Evolutionary conservation across 2,113 vertebrate genomes (phyloP), one percentile per base, ranked within the genome.

Genomic region (Pterophyllum scalare): DNA sequence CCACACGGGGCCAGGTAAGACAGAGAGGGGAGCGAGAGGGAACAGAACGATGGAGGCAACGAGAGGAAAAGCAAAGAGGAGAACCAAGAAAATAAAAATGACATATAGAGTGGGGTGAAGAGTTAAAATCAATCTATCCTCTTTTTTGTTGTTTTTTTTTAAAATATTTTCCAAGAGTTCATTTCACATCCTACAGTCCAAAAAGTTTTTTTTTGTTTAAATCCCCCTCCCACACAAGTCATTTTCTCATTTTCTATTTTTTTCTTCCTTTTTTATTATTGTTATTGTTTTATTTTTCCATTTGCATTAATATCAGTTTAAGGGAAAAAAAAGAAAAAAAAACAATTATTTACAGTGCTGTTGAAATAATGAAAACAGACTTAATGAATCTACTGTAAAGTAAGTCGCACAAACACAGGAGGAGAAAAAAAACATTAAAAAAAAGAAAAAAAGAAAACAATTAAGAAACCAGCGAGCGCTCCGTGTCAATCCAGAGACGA

Each of bases 261-360:
- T 92, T 92, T 88, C 65, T 85, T 86, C 59, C 22, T 85, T 88
- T 85, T 89, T 92, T 89, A 74, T 94, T 92, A 95, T 97, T 96
- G 94, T 96, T 97, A 82, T 79, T 90, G 78, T 86, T 90, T 93
- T 91, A 60, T 93, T 94, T 94, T 85, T 91, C 89, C 65, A 84
- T 95, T 95, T 94, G 93, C 94, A 96, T 94, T 95, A 94, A 95
- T 95, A 96, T 95, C 94, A 92, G 91, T 91, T 96, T 92, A 93
- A 93, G 90, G 93, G 90, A 84, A 72, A 80, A 86, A 80, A 86
- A 87, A 52, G 26, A 86, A 88, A 94, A 64, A 84, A 83, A 90
- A 89, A 92, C 95, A 97, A 97, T 96, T 99, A 99, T 99, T 99
- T 99, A 99, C 98, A 99, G 97, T 99, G 97, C 96, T 97, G 97